phyloP scores from a whole-genome alignment of 2,797 vertebrate species.

The Protonibea diacanthus region DNA sequence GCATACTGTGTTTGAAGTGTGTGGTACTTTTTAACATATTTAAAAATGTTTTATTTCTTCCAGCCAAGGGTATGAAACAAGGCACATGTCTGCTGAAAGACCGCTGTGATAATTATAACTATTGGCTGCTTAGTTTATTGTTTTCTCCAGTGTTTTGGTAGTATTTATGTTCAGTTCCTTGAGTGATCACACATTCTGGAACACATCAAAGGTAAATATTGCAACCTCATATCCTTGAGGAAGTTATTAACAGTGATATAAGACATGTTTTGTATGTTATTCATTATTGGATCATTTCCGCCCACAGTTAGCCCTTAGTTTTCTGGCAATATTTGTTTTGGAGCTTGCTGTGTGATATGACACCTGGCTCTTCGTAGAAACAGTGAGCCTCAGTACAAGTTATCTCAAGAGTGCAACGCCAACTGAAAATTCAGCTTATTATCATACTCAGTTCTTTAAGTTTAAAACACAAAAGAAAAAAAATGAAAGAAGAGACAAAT shows the following conservation, averaged over 20 bases:
- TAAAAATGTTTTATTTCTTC: neutral
- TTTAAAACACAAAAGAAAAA: neutral
- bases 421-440: neutral
- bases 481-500: neutral
- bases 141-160: neutral
- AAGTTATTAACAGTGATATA: neutral
- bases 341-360: neutral
- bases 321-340: neutral
- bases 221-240: neutral
- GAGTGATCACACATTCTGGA: neutral
- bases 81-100: neutral
- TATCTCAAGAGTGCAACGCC: neutral
- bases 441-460: neutral
- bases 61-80: neutral
- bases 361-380: neutral
- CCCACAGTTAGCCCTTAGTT: neutral
- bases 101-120: neutral
- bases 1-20: neutral
- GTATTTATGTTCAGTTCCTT: neutral
- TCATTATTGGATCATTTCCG: neutral
- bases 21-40: neutral
- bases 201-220: neutral
- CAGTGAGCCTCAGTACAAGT: no score
- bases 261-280: neutral
- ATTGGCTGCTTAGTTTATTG: neutral